Conservation (phyloP, 2,888 invertebrate genomes). For the Cheilosia variabilis region DNA sequence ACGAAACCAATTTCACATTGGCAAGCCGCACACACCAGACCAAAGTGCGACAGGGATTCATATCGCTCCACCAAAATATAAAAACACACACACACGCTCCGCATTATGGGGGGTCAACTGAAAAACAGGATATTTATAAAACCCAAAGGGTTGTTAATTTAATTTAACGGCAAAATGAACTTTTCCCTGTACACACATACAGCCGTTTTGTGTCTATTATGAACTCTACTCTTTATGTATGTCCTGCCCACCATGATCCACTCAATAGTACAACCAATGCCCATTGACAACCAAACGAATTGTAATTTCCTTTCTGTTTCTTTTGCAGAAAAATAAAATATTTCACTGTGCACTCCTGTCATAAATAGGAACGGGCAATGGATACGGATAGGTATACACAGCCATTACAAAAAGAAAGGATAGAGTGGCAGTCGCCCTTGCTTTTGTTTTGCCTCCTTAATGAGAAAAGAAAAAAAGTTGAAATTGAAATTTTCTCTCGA, state of each 20-base stretch:
- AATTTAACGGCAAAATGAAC: conserved; percentile 74
- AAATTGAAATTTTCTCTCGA: conserved; percentile 67
- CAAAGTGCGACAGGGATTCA: conserved; percentile 56
- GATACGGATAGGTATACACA: conserved; percentile 49
- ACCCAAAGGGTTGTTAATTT: conserved; percentile 73
- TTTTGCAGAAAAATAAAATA: conserved; percentile 9
- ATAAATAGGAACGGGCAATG: conserved; percentile 35
- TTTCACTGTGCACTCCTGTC: conserved; percentile 59
- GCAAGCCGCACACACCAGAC: conserved; percentile 58
- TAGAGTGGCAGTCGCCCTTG: not conserved
- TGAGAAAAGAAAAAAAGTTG: conserved; percentile 16
- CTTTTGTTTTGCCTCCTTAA: conserved; percentile 36
- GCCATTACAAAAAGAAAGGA: conserved; percentile 9
- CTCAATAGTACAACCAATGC: conserved; percentile 13
- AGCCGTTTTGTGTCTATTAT: not conserved
- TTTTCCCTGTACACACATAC: conserved; percentile 15
- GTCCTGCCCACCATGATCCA: conserved; percentile 21
- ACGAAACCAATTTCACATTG: conserved; percentile 63
- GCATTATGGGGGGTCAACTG: conserved; percentile 67
- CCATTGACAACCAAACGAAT: conserved; percentile 36
- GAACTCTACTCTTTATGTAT: conserved; percentile 13
- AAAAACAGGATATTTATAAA: conserved; percentile 71
- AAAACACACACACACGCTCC: conserved; percentile 19
- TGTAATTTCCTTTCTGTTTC: conserved; percentile 5
- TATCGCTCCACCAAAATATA: conserved; percentile 2